Evolutionary conservation across 2,797 vertebrate species (phyloP).

Genomic region (Artibeus lituratus): DNA sequence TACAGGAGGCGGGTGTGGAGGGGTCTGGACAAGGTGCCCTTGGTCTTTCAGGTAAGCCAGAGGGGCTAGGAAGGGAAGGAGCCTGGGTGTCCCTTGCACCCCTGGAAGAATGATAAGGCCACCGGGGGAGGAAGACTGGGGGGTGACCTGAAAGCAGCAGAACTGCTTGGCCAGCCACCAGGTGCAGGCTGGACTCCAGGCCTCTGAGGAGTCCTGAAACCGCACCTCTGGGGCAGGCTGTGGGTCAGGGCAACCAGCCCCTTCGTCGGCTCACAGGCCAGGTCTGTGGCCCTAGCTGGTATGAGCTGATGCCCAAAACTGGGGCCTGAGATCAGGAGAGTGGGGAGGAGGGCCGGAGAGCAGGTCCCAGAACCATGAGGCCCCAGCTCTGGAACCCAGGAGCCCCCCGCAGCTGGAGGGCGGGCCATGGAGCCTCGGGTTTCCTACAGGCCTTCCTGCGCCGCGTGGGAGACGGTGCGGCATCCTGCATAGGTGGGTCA

Average conservation of each 20-base stretch:
- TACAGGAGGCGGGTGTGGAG: too few relatives aligned
- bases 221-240: not conserved
- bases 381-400: too few relatives aligned
- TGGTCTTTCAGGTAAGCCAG: not conserved
- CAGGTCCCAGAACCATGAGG: not conserved
- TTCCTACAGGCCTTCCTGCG: not conserved
- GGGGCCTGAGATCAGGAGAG: too few relatives aligned
- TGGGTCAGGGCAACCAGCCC: not conserved
- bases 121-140: not conserved
- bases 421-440: not conserved
- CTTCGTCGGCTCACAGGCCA: rapidly evolving
- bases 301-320: not conserved
- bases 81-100: not conserved
- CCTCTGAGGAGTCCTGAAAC: not conserved
- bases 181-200: not conserved
- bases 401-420: not conserved
- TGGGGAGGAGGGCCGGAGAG: not conserved
- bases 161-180: not conserved
- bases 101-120: not conserved
- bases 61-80: not conserved
- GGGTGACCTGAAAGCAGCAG: not conserved
- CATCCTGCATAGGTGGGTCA: not conserved
- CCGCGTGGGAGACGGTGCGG: not conserved
- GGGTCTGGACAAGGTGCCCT: not conserved
- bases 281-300: not conserved